Conservation (phyloP, 2,888 invertebrate genomes). For the Vannuccia rotundouncinata region DNA sequence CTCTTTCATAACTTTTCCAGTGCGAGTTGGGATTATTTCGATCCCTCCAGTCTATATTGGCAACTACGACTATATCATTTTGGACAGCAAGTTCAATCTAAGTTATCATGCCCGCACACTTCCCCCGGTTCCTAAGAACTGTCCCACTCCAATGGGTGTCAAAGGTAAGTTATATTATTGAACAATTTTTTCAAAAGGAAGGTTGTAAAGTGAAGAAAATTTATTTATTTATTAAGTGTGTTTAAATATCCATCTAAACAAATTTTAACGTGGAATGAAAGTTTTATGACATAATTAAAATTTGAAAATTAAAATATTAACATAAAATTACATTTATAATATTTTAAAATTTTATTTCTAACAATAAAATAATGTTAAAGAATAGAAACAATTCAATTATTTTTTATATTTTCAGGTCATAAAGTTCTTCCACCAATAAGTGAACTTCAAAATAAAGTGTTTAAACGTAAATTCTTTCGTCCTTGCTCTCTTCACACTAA, state of each 20-base stretch:
- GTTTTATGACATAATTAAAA: too few species aligned
- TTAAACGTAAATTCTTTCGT: constrained; percentile 51
- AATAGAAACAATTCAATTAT: too few species aligned
- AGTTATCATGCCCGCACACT: constrained; percentile 51
- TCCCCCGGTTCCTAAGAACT: constrained; percentile 54
- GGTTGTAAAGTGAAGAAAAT: too few species aligned
- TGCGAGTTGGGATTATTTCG: constrained; percentile 50
- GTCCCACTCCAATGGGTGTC: constrained; percentile 56
- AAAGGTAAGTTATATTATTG: constrained; percentile 45
- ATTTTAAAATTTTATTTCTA: too few species aligned
- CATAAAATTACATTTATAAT: too few species aligned
- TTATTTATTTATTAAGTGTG: too few species aligned
- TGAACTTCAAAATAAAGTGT: constrained; percentile 49
- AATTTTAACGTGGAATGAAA: too few species aligned
- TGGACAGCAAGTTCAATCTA: constrained; percentile 50
- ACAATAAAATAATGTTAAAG: too few species aligned
- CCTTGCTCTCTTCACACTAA: constrained; percentile 55
- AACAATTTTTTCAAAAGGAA: too few species aligned
- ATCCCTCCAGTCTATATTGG: constrained; percentile 52
- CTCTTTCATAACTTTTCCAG: too few species aligned
- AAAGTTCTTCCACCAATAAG: constrained; percentile 46
- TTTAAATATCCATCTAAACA: too few species aligned
- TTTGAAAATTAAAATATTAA: too few species aligned
- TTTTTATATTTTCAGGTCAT: constrained; percentile 42
- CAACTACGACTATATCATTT: constrained; percentile 52